Evolutionary conservation across 2,797 vertebrate genomes (phyloP).

Genomic region (Babyrousa celebensis): DNA sequence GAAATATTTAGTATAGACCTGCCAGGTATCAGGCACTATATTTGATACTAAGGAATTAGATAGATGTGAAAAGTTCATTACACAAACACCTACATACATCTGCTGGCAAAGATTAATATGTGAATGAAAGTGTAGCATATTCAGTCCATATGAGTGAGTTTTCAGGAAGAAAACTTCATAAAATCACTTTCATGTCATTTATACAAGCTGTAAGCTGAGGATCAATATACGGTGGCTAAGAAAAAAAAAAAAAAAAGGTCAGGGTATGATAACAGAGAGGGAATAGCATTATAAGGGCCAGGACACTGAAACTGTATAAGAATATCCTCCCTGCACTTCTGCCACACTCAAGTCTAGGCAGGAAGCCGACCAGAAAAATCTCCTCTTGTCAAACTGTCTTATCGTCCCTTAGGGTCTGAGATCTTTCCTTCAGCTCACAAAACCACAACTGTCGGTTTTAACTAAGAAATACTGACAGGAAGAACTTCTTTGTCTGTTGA

Average conservation of each 20-base stretch:
- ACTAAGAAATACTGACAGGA: neutral
- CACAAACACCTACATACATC: neutral
- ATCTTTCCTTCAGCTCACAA: neutral
- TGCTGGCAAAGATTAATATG: neutral
- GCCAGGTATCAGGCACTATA: neutral
- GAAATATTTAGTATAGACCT: neutral
- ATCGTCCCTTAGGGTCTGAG: neutral
- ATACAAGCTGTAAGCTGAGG: neutral
- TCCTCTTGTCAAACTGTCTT: neutral
- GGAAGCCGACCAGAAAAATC: neutral
- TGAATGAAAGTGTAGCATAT: neutral
- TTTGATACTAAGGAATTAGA: neutral
- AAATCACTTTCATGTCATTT: neutral
- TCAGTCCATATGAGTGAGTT: neutral
- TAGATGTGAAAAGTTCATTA: neutral
- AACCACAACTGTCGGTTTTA: neutral
- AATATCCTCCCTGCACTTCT: neutral
- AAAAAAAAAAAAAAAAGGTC: neutral
- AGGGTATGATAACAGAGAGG: neutral
- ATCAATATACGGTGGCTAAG: neutral
- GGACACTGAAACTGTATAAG: neutral
- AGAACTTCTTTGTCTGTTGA: neutral
- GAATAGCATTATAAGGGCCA: neutral
- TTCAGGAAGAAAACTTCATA: conserved; percentile 19
- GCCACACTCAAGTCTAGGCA: neutral